phyloP scores from a whole-genome alignment of 2,113 vertebrate species.

The Galeopterus variegatus region DNA sequence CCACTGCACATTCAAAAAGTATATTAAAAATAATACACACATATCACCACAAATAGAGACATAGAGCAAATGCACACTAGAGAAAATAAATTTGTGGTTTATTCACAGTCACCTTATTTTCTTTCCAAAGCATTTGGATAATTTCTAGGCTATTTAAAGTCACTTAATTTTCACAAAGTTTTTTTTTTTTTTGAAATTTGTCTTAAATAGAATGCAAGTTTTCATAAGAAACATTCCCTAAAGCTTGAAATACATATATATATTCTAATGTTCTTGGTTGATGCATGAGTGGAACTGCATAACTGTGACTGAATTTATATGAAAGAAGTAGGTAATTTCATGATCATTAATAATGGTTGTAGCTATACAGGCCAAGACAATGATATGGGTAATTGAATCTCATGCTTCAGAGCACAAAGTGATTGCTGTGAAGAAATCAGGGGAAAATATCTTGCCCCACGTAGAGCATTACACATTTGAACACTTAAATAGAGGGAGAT shows the following conservation, averaged over 20 bases:
- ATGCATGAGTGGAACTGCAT: background rate
- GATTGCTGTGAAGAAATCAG: conserved; percentile 60
- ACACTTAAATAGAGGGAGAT: conserved; percentile 15
- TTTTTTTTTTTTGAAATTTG: background rate
- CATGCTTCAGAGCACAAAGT: conserved; percentile 66
- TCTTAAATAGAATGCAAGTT: conserved; percentile 47
- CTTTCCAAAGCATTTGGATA: conserved; percentile 29
- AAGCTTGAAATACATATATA: background rate
- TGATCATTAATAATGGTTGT: conserved; percentile 73
- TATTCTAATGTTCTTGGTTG: background rate
- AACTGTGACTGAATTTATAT: conserved; percentile 74
- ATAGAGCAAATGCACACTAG: background rate
- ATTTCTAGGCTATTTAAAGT: conserved; percentile 45
- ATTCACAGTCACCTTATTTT: conserved; percentile 36
- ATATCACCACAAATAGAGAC: background rate
- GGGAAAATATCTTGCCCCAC: conserved; percentile 54
- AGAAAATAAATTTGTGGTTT: conserved; percentile 49
- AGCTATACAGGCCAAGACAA: conserved; percentile 76
- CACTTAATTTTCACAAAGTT: background rate
- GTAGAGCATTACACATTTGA: conserved; percentile 45
- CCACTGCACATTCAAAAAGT: background rate
- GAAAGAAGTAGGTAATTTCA: conserved; percentile 72
- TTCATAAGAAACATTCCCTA: conserved; percentile 24
- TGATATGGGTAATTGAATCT: conserved; percentile 79
- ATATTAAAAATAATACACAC: background rate